phyloP scores from a whole-genome alignment of 2,888 invertebrate genomes.

The Diplolepis rosae region DNA sequence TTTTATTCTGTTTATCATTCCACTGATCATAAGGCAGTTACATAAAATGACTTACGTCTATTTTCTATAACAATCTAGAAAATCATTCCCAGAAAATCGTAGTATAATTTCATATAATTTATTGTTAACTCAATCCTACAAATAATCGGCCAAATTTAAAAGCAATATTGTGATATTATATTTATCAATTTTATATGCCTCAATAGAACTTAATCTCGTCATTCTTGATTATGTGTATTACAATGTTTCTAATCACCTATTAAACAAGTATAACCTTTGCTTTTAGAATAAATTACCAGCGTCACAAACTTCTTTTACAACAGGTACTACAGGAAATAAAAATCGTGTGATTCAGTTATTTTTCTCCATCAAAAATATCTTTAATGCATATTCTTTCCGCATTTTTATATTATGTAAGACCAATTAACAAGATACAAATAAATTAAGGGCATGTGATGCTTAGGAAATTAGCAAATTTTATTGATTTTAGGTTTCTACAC shows the following conservation, averaged over 20 bases:
- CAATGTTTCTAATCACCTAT: background rate
- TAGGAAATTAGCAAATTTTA: background rate
- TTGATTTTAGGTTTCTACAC: too few relatives aligned
- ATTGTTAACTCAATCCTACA: background rate
- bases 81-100: background rate
- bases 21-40: conserved; percentile 1
- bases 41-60: conserved; percentile 1
- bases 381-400: background rate
- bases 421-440: conserved; percentile 7
- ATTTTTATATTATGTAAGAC: background rate
- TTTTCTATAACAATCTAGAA: conserved; percentile 2
- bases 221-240: background rate
- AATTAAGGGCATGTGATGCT: too few relatives aligned
- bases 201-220: background rate
- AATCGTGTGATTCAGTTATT: background rate
- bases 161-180: background rate
- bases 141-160: background rate
- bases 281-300: conserved; percentile 5
- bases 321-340: conserved; percentile 6
- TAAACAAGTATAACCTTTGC: conserved; percentile 4
- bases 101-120: conserved; percentile 12
- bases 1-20: background rate
- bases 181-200: background rate
- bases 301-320: background rate
- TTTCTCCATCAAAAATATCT: background rate